Evolutionary conservation across 2,888 invertebrate genomes (phyloP), one percentile per base, ranked within the genome.

Genomic region (Drosophila setosimentum): DNA sequence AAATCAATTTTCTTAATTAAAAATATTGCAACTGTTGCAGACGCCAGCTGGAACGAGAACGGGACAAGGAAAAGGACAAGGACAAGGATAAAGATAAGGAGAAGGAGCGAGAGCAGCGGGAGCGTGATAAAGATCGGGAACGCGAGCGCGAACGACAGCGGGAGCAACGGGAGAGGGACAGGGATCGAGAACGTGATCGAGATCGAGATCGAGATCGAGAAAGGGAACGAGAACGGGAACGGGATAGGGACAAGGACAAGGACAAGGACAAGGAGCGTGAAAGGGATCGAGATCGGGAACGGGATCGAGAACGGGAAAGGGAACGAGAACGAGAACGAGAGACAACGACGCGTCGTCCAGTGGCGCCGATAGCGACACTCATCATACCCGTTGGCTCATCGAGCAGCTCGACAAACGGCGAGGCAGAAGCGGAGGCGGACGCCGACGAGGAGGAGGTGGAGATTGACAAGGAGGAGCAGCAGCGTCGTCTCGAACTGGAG

Each of bases 401-500:
- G 24, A 91, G 91, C 58, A 91, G 91, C 59, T 91, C 91, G 8
- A 84, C 91, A 73, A 94, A 94, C 11, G 78, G 60, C 18, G 83
- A 81, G 74, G 93, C 76, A 27, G 80, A 78, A 73, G 16, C 16
- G 29, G 80, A 78, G 73, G 16, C 7, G 35, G 80, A 78, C 72
- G 93, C 94, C 80, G 94, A 94, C 18, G 95, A 94, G 80, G 94
- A 94, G 18, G 95, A 94, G 80, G 45, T 45, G 16, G 94, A 94
- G 65, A 93, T 94, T 33, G 94, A 95, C 30, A 91, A 97, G 95
- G 98, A 98, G 93, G 97, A 97, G 91, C 98, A 98, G 91, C 97
- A 98, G 91, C 96, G 96, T 82, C 95, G 97, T 33, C 93, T 99
- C 33, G 99, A 99, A 93, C 94, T 96, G 24, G 99, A 99, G 94